phyloP scores from a whole-genome alignment of 2,113 vertebrate genomes.

The Callipepla squamata region DNA sequence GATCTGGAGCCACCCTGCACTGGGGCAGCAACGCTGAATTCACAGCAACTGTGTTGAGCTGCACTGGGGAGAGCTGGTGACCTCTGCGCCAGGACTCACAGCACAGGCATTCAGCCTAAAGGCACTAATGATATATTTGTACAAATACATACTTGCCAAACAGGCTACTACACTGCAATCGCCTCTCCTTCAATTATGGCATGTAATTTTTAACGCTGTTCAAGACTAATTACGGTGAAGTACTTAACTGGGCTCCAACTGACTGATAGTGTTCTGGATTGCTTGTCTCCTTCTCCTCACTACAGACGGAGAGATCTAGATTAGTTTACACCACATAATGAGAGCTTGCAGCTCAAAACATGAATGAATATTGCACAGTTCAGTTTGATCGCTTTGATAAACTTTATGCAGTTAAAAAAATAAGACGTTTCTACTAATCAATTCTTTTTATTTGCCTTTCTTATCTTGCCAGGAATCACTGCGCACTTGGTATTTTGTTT shows the following conservation, averaged over 20 bases:
- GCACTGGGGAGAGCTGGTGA: neutral
- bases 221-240: constrained; percentile 51
- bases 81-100: neutral
- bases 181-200: neutral
- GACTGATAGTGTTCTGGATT: constrained; percentile 30
- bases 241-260: constrained; percentile 19
- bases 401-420: neutral
- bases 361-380: neutral
- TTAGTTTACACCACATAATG: neutral
- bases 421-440: neutral
- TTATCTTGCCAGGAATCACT: neutral
- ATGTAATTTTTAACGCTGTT: constrained; percentile 45
- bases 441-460: neutral
- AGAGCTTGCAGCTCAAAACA: neutral
- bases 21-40: neutral
- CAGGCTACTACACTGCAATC: constrained; percentile 19
- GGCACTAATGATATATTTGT: neutral
- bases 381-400: neutral
- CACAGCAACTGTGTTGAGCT: neutral
- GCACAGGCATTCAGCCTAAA: neutral
- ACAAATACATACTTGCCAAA: constrained; percentile 12
- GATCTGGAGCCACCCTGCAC: neutral
- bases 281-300: constrained; percentile 17
- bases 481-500: neutral
- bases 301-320: constrained; percentile 30